Evolutionary conservation across 2,888 invertebrate genomes (phyloP), one percentile per base, ranked within the genome.

Genomic region (Eilema depressum): DNA sequence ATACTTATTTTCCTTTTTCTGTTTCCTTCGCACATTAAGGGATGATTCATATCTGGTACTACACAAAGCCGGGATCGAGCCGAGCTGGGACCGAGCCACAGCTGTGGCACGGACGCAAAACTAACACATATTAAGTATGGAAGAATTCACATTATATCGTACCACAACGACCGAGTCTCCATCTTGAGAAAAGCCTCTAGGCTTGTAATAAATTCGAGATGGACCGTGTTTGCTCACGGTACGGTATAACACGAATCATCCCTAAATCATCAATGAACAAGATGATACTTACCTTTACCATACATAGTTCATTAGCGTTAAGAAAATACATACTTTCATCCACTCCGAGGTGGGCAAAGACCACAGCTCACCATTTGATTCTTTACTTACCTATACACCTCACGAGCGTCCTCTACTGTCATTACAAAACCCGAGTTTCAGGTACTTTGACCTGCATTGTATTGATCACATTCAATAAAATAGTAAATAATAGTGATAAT

Each of bases 11-110:
- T 23, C 20, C 25, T 37, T 53, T 53, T 53, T 47, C 47, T 47
- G 47, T 61, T 63, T 68, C 37, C 37, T 63, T 69, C 23, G 41
- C 30, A 59, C n/a, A 64, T 62, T 59, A 69, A 69, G 69, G 30
- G 69, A 69, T 69, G 63, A 69, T 69, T 57, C 33, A 68, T 63
- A 57, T 37, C 23, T 41, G 25, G n/a, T 56, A 20, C 37, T 17
- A 47, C 57, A 23, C n/a, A 28, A 23, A 63, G 59, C 41, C 41
- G 23, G 28, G 63, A 47, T 11, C 63, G 20, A 41, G 23, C 57
- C 26, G 11, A 23, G 63, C 33, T 12, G 56, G 25, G 25, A 12
- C 63, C 41, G 3, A 33, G n/a, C 26, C 20, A 37, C n/a, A 14
- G n/a, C 56, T n/a, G 53, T 23, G 28, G 17, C 23, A 61, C 62